Evolutionary conservation across 2,797 vertebrate genomes (phyloP).

Genomic region (Sebastiscus albofasciatus): DNA sequence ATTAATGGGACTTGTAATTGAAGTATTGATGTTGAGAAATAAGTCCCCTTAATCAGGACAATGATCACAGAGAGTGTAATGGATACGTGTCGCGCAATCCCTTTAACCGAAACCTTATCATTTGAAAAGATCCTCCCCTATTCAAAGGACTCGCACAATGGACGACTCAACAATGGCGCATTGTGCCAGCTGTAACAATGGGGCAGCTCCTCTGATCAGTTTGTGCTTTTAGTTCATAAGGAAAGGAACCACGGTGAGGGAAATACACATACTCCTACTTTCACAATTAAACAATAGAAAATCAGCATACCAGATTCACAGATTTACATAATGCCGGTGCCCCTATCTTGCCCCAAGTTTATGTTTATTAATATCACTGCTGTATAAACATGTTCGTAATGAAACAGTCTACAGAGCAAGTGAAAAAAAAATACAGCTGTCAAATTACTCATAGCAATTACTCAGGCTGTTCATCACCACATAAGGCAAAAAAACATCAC

Average conservation of each 20-base stretch:
- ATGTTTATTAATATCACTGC: constrained; percentile 32
- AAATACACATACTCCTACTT: background rate
- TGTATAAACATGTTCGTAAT: constrained; percentile 20
- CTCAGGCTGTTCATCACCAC: constrained; percentile 16
- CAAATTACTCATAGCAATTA: constrained; percentile 24
- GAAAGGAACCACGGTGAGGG: background rate
- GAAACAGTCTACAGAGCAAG: background rate
- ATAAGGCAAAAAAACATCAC: constrained; percentile 5
- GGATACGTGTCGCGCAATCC: constrained; percentile 44
- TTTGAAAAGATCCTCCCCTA: constrained; percentile 24
- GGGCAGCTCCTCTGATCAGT: constrained; percentile 32
- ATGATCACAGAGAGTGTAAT: constrained; percentile 37
- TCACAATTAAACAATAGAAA: constrained; percentile 10
- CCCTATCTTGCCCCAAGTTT: constrained; percentile 10
- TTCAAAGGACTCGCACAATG: constrained; percentile 45
- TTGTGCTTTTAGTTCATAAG: constrained; percentile 9
- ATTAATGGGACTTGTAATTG: constrained; percentile 74
- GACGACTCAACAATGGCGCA: constrained; percentile 56
- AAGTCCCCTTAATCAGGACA: constrained; percentile 59
- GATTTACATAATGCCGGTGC: constrained; percentile 25
- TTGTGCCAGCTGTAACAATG: constrained; percentile 55
- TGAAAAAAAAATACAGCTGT: constrained; percentile 3
- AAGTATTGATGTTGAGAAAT: constrained; percentile 71
- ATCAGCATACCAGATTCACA: constrained; percentile 9
- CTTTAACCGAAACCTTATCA: constrained; percentile 30